These are phyloP conservation scores for Halesus radiatus DNA, from an alignment of 1,140 invertebrate genomes.

Conservation along the genomic window DNA sequence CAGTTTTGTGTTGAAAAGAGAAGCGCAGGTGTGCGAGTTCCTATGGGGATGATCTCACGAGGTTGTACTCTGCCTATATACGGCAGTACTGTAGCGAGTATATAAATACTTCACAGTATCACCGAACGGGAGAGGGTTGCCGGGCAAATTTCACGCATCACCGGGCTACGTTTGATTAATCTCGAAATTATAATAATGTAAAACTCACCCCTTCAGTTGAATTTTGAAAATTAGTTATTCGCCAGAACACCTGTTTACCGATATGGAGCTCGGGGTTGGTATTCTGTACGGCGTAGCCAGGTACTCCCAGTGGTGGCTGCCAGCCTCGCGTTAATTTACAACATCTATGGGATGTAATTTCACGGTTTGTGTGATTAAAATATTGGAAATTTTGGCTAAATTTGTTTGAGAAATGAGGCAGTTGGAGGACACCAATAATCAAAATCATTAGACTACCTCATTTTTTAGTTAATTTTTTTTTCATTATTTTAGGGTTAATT, in stretches of 20 bases:
- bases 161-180: constrained; percentile 56
- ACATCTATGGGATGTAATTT: constrained; percentile 24
- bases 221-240: constrained; percentile 49
- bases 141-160: constrained; percentile 55
- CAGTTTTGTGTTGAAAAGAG: neutral
- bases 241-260: constrained; percentile 54
- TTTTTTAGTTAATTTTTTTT: too few species aligned
- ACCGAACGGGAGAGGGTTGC: constrained; percentile 28
- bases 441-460: too few species aligned
- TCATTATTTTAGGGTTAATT: too few species aligned
- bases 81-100: too few species aligned
- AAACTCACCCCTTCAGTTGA: constrained; percentile 46
- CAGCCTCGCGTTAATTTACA: constrained; percentile 42
- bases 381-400: constrained; percentile 20
- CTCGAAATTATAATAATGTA: constrained; percentile 57
- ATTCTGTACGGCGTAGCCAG: too few species aligned
- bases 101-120: too few species aligned
- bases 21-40: constrained; percentile 16
- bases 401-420: neutral
- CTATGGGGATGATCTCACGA: constrained; percentile 11
- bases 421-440: neutral
- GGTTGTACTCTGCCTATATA: neutral
- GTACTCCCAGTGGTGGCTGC: neutral
- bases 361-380: constrained; percentile 37
- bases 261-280: neutral